Evolutionary conservation across 2,888 invertebrate genomes (phyloP).

Genomic region (Apeira syringaria): DNA sequence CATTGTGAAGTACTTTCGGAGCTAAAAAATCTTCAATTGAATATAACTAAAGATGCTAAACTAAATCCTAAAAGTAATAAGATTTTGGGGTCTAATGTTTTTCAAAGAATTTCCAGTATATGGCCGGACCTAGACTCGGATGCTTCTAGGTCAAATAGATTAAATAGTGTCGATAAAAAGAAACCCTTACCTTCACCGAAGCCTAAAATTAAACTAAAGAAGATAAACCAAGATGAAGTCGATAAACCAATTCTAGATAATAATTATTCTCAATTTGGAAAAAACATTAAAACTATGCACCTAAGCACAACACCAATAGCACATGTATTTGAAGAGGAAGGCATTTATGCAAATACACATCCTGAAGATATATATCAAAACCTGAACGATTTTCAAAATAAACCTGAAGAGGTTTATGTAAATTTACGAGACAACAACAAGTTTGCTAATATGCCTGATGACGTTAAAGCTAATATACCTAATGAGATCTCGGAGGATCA

Average conservation of each 20-base stretch:
- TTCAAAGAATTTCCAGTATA: constrained; percentile 14
- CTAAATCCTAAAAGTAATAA: constrained; percentile 4
- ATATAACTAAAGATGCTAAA: constrained; percentile 6
- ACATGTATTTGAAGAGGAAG: not conserved
- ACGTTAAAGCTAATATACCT: constrained; percentile 42
- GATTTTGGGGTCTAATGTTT: constrained; percentile 13
- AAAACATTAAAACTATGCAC: not conserved
- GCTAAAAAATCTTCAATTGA: constrained; percentile 17
- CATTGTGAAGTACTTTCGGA: constrained; percentile 20
- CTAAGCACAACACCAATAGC: not conserved
- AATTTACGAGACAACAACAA: constrained; percentile 25
- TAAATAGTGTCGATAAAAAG: constrained; percentile 30
- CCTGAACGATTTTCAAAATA: not conserved
- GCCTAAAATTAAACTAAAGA: constrained; percentile 22
- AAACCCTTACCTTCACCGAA: constrained; percentile 42
- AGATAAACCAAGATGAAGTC: constrained; percentile 5
- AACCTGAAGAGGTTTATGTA: constrained; percentile 21
- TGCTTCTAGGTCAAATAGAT: not conserved
- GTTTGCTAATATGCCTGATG: constrained; percentile 49
- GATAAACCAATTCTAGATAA: not conserved
- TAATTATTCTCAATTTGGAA: no score
- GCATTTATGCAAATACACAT: constrained; percentile 5
- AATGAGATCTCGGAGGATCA: not conserved
- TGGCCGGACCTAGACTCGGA: constrained; percentile 23
- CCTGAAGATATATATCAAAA: constrained; percentile 8